A percentile compares a stretch with the other conserved stretches of the same genome.
Conservation (phyloP, 2,888 invertebrate genomes). For the Brachynemurus nebulosus region DNA sequence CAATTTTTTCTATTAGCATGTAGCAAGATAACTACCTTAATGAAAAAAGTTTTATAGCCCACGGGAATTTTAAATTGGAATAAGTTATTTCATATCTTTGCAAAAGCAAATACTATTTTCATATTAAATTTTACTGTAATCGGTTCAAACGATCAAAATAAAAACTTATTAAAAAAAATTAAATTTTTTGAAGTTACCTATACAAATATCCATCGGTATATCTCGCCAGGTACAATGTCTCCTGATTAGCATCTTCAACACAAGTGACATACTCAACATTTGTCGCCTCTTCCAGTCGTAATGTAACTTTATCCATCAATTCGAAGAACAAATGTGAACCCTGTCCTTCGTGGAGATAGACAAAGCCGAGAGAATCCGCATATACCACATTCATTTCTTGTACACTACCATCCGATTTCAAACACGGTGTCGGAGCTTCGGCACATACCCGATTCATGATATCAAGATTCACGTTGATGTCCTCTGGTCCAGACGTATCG, state of each 20-base stretch:
- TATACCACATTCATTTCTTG: slow-evolving; percentile 30
- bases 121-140: too few relatives aligned
- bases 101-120: too few relatives aligned
- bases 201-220: slow-evolving; percentile 5
- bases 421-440: slow-evolving; percentile 30
- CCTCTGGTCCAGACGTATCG: slow-evolving; percentile 48
- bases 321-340: not conserved
- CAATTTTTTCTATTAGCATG: too few relatives aligned
- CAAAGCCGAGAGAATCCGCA: slow-evolving; percentile 29
- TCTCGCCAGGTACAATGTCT: slow-evolving; percentile 3
- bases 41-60: too few relatives aligned
- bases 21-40: too few relatives aligned
- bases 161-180: too few relatives aligned
- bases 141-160: too few relatives aligned
- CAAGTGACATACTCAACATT: slow-evolving; percentile 1
- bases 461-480: slow-evolving; percentile 48
- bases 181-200: too few relatives aligned
- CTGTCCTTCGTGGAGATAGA: slow-evolving; percentile 28
- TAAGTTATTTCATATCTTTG: too few relatives aligned
- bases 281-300: slow-evolving; percentile 2
- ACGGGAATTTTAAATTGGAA: too few relatives aligned
- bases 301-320: slow-evolving; percentile 4
- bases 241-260: not conserved
- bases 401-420: slow-evolving; percentile 20
- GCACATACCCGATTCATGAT: slow-evolving; percentile 39